Base-by-base conservation (phyloP, 2,113 vertebrate genomes). In the Oreochromis aureus region DNA sequence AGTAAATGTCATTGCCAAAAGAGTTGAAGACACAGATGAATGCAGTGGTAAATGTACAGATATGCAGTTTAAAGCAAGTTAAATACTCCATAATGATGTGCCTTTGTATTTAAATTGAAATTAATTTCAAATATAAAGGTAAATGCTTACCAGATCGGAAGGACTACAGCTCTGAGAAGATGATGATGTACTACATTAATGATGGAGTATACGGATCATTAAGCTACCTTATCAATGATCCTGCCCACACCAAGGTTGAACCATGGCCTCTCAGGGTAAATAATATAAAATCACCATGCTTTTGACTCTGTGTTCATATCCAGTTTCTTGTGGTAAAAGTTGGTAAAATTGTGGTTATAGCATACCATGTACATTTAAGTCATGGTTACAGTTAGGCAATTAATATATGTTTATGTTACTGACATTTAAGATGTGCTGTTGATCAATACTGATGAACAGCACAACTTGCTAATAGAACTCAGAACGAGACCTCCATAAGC, bases 1-100 rank as follows among this genome's bases (percentile, higher is more conserved):
- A 5, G 97, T 97, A 46, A 98, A 97, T 63, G 96, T 99, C 84
- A 98, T 98, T 82, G 97, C 97, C 22, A 99, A 98, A 93, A 98
- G 97, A 87, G 93, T 97, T 2, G 93, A 59, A 63, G 27, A 55
- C n/a, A 22, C n/a, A 12, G 53, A 22, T 55, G n/a, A 22, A 55
- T 2, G 1, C 53, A 55, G 53, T 22, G 53, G 53, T 55, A 22
- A 55, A 55, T 55, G 3, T 55, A 22, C 5, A 55, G n/a, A 6
- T 55, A 6, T 55, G 53, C n/a, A 55, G 9, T 22, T 11, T 22
- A 22, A 55, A 55, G 53, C 53, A 55, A 55, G 10, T 22, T 55
- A 55, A 55, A 55, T 55, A 55, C n/a, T 55, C 5, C 53, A 55
- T 55, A 55, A 22, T 55, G 3, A 55, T 22, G 10, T 22, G n/a